Conservation (phyloP, 2,888 invertebrate species). For the Ectropis crepuscularia region DNA sequence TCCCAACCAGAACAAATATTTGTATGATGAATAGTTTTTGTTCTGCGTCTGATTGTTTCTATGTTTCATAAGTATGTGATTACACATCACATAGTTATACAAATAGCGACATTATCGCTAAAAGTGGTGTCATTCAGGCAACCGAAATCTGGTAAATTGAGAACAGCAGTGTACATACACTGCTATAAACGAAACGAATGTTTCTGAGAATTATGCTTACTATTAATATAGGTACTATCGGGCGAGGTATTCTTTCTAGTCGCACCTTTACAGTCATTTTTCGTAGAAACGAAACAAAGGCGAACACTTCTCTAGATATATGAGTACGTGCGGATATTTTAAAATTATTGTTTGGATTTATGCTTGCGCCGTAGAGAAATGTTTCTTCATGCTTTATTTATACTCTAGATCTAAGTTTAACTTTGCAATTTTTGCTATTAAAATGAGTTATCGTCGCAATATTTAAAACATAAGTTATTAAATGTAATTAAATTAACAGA, state of each 20-base stretch:
- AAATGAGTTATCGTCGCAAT: constrained; percentile 1
- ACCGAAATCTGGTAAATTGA: too few species aligned
- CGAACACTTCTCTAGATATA: constrained; percentile 40
- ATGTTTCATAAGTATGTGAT: too few species aligned
- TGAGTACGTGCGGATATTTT: constrained; percentile 38
- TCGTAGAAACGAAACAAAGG: constrained; percentile 48
- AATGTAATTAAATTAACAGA: too few species aligned
- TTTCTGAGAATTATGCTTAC: too few species aligned
- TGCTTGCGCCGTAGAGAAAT: constrained; percentile 22
- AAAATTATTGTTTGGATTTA: constrained; percentile 38
- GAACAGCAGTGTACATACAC: too few species aligned
- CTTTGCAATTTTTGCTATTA: constrained; percentile 16
- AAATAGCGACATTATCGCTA: too few species aligned
- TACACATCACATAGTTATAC: too few species aligned
- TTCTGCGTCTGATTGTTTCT: too few species aligned
- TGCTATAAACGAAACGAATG: too few species aligned
- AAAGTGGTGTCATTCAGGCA: too few species aligned
- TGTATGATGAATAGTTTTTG: too few species aligned
- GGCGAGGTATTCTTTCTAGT: neutral
- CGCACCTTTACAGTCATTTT: constrained; percentile 51
- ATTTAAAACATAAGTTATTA: neutral
- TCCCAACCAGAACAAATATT: too few species aligned
- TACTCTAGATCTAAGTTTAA: constrained; percentile 18
- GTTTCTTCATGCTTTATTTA: constrained; percentile 20
- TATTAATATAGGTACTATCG: neutral